Conservation (phyloP, 2,113 vertebrate species). For the Australoheros scitulus region DNA sequence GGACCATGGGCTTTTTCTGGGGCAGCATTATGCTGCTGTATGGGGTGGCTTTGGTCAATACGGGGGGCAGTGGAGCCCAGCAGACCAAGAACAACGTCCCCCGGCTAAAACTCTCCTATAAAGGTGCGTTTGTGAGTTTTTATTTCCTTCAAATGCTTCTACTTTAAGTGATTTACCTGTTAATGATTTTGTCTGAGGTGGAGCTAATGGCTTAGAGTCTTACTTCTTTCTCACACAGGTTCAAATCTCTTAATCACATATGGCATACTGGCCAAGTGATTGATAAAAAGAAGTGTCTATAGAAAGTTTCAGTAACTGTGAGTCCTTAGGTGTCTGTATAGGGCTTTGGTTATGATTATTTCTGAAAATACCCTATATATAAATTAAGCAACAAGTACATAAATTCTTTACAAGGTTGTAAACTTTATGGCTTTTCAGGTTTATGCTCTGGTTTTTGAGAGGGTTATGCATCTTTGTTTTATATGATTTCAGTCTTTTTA, state of each 20-base stretch:
- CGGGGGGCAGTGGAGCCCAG: conserved; percentile 80
- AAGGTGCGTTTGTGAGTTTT: conserved; percentile 84
- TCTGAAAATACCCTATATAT: conserved; percentile 5
- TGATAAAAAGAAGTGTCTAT: not conserved
- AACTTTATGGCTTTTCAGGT: not conserved
- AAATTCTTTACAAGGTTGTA: not conserved
- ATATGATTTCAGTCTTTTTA: not conserved
- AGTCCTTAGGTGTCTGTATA: not conserved
- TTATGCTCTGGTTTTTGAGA: not conserved
- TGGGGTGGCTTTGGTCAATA: conserved; percentile 80
- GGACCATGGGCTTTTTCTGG: conserved; percentile 88
- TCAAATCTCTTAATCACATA: not conserved
- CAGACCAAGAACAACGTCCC: conserved; percentile 90
- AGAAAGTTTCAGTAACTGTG: conserved; percentile 3
- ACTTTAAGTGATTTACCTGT: not conserved
- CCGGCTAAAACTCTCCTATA: conserved; percentile 93
- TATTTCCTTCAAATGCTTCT: not conserved
- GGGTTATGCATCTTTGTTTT: not conserved
- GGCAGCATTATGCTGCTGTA: conserved; percentile 85
- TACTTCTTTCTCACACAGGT: not conserved
- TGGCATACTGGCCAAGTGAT: not conserved
- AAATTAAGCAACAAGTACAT: conserved; percentile 7
- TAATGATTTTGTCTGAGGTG: not conserved
- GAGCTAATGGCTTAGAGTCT: not conserved
- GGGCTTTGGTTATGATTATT: not conserved